These are phyloP conservation scores for Meliscaeva auricollis DNA, from an alignment of 2,888 invertebrate species.

Conservation along the genomic window DNA sequence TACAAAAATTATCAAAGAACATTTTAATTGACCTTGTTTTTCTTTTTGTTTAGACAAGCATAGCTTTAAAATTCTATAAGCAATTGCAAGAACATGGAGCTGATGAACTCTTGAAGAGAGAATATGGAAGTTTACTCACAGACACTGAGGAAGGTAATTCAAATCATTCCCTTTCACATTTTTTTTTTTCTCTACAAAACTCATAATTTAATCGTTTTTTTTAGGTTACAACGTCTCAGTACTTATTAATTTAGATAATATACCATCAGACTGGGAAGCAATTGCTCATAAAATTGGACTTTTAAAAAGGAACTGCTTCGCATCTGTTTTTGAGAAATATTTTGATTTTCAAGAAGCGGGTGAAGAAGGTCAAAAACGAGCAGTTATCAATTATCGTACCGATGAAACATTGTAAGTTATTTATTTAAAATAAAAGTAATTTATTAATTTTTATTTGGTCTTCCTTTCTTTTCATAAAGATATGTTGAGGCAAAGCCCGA, in stretches of 20 bases:
- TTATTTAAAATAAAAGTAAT: background rate
- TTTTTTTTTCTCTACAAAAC: background rate
- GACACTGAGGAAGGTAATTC: slow-evolving; percentile 92
- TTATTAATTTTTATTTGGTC: background rate
- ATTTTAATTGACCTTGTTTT: too few species aligned
- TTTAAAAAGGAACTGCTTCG: slow-evolving; percentile 99
- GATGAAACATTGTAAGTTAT: slow-evolving; percentile 97
- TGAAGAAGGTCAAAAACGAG: slow-evolving; percentile 94
- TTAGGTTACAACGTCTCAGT: slow-evolving; percentile 96
- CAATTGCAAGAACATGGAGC: slow-evolving; percentile 99
- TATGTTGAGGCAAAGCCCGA: slow-evolving; percentile 99
- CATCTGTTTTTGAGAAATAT: slow-evolving; percentile 99
- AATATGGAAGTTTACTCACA: slow-evolving; percentile 93
- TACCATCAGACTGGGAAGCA: slow-evolving; percentile 95
- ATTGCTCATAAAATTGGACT: slow-evolving; percentile 96
- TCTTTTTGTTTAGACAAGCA: slow-evolving; percentile 93
- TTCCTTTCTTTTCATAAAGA: slow-evolving; percentile 85
- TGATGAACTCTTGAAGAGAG: slow-evolving; percentile 96
- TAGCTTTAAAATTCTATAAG: slow-evolving; percentile 98
- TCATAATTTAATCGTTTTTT: background rate
- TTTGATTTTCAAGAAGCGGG: slow-evolving; percentile 98
- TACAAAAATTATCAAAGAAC: background rate
- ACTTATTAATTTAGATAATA: slow-evolving; percentile 95
- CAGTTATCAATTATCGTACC: slow-evolving; percentile 99
- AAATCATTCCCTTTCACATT: background rate